Conservation (phyloP, 2,113 vertebrate genomes). For the Haliaeetus leucogaster region DNA sequence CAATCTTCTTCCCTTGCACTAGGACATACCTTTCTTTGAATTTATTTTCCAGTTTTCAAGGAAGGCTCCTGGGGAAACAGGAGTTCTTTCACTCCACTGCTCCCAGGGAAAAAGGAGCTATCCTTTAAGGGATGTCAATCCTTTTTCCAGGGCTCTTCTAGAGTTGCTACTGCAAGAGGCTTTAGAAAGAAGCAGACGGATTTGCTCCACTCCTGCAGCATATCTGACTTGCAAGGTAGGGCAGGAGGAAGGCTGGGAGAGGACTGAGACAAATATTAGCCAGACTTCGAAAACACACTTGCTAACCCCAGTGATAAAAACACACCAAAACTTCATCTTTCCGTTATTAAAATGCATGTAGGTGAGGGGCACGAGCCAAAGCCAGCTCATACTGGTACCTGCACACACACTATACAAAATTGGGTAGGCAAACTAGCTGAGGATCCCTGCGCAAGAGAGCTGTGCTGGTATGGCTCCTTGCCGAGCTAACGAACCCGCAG, state of each 20-base stretch:
- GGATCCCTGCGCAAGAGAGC: not conserved
- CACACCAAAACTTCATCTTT: not conserved
- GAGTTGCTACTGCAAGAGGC: not conserved
- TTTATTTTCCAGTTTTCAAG: not conserved
- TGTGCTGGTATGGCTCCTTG: not conserved
- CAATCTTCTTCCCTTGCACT: not conserved
- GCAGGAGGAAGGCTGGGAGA: not conserved
- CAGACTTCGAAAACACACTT: not conserved
- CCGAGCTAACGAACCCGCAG: not conserved
- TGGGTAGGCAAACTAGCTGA: not conserved
- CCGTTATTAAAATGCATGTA: not conserved
- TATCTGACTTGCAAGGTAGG: not conserved
- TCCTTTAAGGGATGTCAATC: not conserved
- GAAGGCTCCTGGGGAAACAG: not conserved
- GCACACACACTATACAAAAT: not conserved
- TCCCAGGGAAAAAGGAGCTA: not conserved
- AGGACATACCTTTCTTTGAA: not conserved
- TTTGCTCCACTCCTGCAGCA: not conserved
- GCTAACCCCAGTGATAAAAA: not conserved
- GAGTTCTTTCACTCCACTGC: not conserved
- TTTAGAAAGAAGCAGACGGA: not conserved
- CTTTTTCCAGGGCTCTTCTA: not conserved
- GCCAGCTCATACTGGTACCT: not conserved
- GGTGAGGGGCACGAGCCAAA: not conserved
- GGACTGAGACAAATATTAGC: not conserved